Percentiles rank a stretch among this genome's conserved stretches.
phyloP scores from a whole-genome alignment of 2,888 invertebrate genomes.

The Mythimna loreyi region DNA sequence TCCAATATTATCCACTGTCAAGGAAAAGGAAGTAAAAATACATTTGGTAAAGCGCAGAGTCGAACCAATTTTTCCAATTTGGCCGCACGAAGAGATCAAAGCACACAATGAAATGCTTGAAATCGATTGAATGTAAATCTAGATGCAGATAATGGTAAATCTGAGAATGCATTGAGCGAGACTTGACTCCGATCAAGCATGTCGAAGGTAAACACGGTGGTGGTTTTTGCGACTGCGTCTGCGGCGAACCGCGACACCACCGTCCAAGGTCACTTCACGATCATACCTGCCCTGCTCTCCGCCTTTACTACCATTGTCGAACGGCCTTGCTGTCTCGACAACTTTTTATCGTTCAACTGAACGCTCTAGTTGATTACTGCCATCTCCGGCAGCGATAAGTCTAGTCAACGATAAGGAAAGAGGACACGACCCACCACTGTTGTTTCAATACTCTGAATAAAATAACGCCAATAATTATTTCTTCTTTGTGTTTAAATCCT shows the following conservation, averaged over 20 bases:
- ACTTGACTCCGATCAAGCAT: conserved; percentile 73
- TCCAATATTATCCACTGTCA: not conserved
- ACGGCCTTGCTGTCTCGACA: conserved; percentile 78
- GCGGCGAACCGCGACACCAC: conserved; percentile 81
- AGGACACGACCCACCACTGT: conserved; percentile 60
- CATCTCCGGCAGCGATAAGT: conserved; percentile 67
- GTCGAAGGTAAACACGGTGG: conserved; percentile 75
- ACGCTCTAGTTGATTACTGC: conserved; percentile 68
- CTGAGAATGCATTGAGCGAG: conserved; percentile 56
- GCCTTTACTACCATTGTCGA: conserved; percentile 72
- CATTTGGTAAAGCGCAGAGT: conserved; percentile 6
- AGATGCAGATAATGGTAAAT: conserved; percentile 40
- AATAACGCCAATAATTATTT: conserved; percentile 19
- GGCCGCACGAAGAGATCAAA: not conserved
- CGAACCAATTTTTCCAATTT: not conserved
- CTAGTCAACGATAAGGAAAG: conserved; percentile 68
- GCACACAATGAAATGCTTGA: conserved; percentile 14
- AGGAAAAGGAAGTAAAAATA: not conserved
- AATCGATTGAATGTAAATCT: conserved; percentile 41
- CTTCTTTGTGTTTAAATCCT: not conserved
- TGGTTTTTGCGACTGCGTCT: conserved; percentile 78
- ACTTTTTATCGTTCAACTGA: conserved; percentile 74
- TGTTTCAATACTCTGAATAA: conserved; percentile 48
- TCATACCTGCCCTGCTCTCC: conserved; percentile 78
- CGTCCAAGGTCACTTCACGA: conserved; percentile 79